Base-by-base conservation (phyloP, 2,113 vertebrate species). In the Guaruba guarouba region DNA sequence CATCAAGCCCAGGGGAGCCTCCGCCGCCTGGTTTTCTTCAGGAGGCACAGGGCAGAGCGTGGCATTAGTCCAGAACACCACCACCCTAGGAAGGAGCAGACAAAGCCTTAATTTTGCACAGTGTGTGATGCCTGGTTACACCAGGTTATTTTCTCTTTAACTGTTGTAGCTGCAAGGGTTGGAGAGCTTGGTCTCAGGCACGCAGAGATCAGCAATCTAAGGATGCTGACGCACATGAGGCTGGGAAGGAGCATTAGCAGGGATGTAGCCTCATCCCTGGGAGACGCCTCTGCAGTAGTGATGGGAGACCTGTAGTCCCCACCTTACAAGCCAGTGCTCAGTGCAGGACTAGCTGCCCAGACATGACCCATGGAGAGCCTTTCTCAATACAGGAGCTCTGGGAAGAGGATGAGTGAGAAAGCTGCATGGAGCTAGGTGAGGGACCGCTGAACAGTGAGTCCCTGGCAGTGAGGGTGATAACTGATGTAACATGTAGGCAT, bases 341-440 rank as follows among this genome's bases (percentile, higher is more conserved):
- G 46, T 41, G 57, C 67, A 52, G 17, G 41, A 11, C 35, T 29
- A 4, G 29, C 51, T 52, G 48, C 70, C 48, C 35, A 28, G n/a
- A 14, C 13, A 24, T 0, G 1, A 51, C 8, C 23, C 0, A 0
- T 7, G 48, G 28, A 17, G 12, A 81, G 15, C 35, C 39, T 75
- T 48, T 8, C 43, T 20, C 3, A 2, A 3, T 33, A 62, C 14
- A 43, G 49, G 7, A 74, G 33, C 23, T 71, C 48, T 44, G 74
- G 27, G 54, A 55, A 49, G 43, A 70, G 70, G 29, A 22, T 28
- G 54, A 49, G 16, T 8, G 35, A 82, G 55, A 39, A 82, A 81
- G 39, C 25, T 2, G 1, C 9, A 9, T 4, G 18, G 43, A 39
- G 35, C 59, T 16, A 43, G 4, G 10, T 15, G 48, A 73, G 13